A percentile compares a stretch with the other conserved stretches of the same genome.
Conservation (phyloP, 1,140 invertebrate genomes). For the Oscheius sp. region DNA sequence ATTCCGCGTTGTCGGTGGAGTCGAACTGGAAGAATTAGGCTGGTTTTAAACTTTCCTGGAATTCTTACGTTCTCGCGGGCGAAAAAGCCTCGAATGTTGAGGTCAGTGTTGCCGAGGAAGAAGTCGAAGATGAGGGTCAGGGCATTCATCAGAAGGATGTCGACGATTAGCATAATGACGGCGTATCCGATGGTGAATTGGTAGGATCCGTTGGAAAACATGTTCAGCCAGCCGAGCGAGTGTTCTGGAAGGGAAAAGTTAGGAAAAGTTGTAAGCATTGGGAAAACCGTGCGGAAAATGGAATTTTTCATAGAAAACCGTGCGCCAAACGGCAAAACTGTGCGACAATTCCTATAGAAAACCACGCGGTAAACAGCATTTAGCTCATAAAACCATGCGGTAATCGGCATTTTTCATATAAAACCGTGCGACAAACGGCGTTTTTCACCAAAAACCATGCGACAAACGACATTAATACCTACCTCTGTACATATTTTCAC, state of each 20-base stretch:
- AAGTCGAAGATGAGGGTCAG: conserved; percentile 23
- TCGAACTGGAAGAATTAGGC: background rate
- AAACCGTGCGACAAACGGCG: no score
- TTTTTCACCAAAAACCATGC: background rate
- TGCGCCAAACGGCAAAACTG: no score
- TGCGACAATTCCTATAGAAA: no score
- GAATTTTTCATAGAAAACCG: no score
- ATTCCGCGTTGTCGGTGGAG: background rate
- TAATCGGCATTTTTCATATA: no score
- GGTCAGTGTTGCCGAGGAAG: conserved; percentile 8
- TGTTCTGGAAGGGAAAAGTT: no score
- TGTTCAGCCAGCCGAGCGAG: conserved; percentile 1
- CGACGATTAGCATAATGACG: conserved; percentile 31
- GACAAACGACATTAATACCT: background rate
- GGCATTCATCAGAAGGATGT: conserved; percentile 28
- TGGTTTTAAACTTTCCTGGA: background rate
- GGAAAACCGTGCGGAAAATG: no score
- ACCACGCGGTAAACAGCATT: no score
- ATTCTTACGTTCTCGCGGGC: conserved; percentile 5
- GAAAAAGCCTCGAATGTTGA: conserved; percentile 22
- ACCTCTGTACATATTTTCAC: conserved; percentile 19
- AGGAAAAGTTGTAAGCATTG: no score
- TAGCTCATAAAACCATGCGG: no score
- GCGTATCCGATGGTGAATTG: conserved; percentile 32
- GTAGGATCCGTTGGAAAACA: conserved; percentile 12